Base-by-base conservation (phyloP, 2,797 vertebrate genomes). In the Bradypus variegatus region DNA sequence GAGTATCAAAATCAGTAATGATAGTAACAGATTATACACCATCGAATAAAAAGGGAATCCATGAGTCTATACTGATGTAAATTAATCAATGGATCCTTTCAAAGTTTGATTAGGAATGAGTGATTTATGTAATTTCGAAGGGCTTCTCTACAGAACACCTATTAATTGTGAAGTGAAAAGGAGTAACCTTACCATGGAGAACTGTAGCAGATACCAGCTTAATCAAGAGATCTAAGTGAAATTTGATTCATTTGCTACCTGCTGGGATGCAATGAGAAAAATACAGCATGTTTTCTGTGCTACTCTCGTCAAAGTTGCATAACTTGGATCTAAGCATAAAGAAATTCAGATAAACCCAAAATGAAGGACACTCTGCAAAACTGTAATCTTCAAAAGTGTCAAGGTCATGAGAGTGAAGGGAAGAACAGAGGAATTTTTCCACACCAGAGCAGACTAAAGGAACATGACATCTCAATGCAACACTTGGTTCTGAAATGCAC, bases 331-430 rank as follows among this genome's bases (percentile, higher is more conserved):
- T 9, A 80, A 67, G 41, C 13, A 41, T 29, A 25, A 69, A 69
- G 60, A 86, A 75, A 81, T 41, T 58, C 87, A 65, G 81, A 79
- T 29, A 86, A 86, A 65, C 33, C 60, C 75, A 53, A 64, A 69
- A 0, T n/a, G 31, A 80, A 50, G n/a, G 73, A 88, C 13, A 18
- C 58, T 91, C 58, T 29, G 29, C 27, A 75, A 58, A 89, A 89
- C 41, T n/a, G 27, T 72, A n/a, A 41, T 79, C 67, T 73, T 76
- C 0, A 65, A 65, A n/a, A n/a, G 50, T 53, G 62, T 77, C 41
- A 23, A 45, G 31, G 14, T 83, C 38, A 55, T 19, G 19, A 55
- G 45, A 83, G 31, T 64, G 84, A 70, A 36, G 64, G 31, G 78
- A 78, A 64, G 27, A 50, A 70, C 4, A 8, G 1, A 88, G 27